Evolutionary conservation across 1,140 invertebrate species (phyloP).

Genomic region (Matsumurasca onukii): DNA sequence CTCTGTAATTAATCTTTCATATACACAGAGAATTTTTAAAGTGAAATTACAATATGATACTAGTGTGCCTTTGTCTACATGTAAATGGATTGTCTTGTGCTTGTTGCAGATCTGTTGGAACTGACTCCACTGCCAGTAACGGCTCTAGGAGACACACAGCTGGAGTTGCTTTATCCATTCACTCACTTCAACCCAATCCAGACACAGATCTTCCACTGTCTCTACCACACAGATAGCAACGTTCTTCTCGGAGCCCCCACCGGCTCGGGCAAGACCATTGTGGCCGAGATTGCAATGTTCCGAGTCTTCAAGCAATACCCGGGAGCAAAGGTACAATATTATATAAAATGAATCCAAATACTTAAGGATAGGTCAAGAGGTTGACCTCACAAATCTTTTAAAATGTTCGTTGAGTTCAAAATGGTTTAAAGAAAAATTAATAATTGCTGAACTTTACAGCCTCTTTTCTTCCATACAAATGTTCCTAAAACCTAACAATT

Average conservation of each 20-base stretch:
- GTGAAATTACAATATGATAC: background rate
- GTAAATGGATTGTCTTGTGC: background rate
- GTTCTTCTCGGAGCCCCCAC: conserved; percentile 96
- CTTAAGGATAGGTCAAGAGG: too few relatives aligned
- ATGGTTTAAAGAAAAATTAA: too few relatives aligned
- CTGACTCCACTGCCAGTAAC: conserved; percentile 87
- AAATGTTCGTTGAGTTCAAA: too few relatives aligned
- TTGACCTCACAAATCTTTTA: too few relatives aligned
- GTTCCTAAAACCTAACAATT: too few relatives aligned
- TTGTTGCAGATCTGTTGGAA: conserved; percentile 76
- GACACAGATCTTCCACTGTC: conserved; percentile 96
- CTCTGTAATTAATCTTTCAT: too few relatives aligned
- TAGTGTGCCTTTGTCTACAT: background rate
- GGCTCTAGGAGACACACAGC: conserved; percentile 73
- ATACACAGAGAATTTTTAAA: too few relatives aligned
- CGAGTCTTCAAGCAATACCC: conserved; percentile 85
- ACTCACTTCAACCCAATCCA: conserved; percentile 98
- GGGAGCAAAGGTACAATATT: conserved; percentile 69
- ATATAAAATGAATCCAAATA: too few relatives aligned
- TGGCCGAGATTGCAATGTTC: conserved; percentile 97
- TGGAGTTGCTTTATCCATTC: conserved; percentile 87
- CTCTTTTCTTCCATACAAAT: too few relatives aligned
- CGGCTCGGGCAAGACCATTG: conserved; percentile 98
- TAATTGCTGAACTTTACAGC: too few relatives aligned
- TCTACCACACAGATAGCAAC: conserved; percentile 95